phyloP scores from a whole-genome alignment of 2,888 invertebrate genomes.

The Saturnia pavonia region DNA sequence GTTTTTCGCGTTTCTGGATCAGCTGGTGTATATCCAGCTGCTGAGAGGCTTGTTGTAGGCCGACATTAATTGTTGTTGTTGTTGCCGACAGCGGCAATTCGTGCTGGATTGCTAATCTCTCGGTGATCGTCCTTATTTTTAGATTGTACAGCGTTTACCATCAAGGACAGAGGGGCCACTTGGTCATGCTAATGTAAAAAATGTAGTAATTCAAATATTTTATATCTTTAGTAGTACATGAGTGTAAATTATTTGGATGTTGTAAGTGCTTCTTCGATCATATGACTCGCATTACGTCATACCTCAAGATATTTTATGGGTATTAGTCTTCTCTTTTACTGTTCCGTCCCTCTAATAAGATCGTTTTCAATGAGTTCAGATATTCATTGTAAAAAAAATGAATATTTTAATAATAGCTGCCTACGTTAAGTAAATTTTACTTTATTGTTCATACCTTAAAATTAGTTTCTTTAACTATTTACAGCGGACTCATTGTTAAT shows the following conservation, averaged over 20 bases:
- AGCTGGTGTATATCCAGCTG: too few relatives aligned
- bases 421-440: neutral
- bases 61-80: too few relatives aligned
- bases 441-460: neutral
- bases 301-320: neutral
- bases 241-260: neutral
- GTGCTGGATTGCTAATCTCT: too few relatives aligned
- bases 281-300: neutral
- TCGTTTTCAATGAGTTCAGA: neutral
- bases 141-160: too few relatives aligned
- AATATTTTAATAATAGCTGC: neutral
- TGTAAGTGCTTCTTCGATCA: neutral
- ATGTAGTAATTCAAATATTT: neutral
- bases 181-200: too few relatives aligned
- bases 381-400: neutral
- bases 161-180: too few relatives aligned
- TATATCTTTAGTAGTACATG: neutral
- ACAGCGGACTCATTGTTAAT: slow-evolving; percentile 60
- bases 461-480: slow-evolving; percentile 34
- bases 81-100: too few relatives aligned
- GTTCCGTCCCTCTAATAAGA: neutral
- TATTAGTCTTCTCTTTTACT: too few relatives aligned
- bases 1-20: too few relatives aligned
- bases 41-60: too few relatives aligned
- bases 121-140: too few relatives aligned